Evolutionary conservation across 1,140 invertebrate genomes (phyloP).

Genomic region (Orchesella cincta): DNA sequence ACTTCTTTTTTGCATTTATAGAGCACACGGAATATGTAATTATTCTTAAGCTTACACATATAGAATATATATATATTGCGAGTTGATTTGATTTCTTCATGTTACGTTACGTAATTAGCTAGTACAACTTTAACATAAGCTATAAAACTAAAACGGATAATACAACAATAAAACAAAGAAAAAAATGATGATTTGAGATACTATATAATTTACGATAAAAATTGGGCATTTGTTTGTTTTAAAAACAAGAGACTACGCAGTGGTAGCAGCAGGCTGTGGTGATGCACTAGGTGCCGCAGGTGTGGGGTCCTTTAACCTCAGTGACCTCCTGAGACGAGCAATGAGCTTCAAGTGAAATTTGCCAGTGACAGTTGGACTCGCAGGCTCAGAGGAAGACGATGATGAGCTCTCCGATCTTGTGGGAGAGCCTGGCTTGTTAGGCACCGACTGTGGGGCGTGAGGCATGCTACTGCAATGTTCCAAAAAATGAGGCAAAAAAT

Average conservation of each 20-base stretch:
- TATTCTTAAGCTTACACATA: too few species aligned
- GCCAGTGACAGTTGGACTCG: constrained; percentile 21
- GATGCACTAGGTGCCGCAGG: constrained; percentile 19
- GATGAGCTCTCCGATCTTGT: constrained; percentile 41
- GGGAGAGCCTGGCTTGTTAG: constrained; percentile 29
- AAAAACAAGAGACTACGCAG: too few species aligned
- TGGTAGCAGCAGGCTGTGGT: constrained; percentile 1
- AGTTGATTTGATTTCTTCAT: background rate
- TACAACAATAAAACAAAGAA: background rate
- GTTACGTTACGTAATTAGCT: background rate
- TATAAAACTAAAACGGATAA: background rate
- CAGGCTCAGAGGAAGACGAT: constrained; percentile 40
- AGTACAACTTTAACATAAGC: background rate
- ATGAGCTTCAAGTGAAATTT: constrained; percentile 46
- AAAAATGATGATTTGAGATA: background rate
- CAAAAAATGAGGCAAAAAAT: background rate
- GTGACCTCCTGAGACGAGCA: constrained; percentile 37
- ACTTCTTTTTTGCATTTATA: too few species aligned
- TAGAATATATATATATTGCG: background rate
- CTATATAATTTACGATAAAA: too few species aligned
- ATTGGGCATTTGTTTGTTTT: too few species aligned
- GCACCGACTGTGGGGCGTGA: background rate
- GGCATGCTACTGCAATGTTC: constrained; percentile 1
- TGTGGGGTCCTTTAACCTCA: constrained; percentile 44
- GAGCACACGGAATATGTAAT: too few species aligned